These are phyloP conservation scores for Samia ricini DNA, from an alignment of 1,140 invertebrate genomes.

Conservation along the genomic window DNA sequence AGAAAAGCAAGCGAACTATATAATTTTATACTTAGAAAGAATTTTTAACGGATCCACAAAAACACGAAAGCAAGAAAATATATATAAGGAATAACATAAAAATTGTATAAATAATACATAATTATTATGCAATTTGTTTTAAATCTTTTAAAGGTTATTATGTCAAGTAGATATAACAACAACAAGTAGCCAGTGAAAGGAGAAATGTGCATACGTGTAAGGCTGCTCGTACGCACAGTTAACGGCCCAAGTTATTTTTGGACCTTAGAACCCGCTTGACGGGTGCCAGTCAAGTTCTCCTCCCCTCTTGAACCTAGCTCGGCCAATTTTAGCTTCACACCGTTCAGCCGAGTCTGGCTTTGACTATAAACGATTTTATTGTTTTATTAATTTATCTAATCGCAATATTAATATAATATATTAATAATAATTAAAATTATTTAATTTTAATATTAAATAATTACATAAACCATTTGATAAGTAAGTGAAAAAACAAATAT, in stretches of 20 bases:
- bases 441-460: too few species aligned
- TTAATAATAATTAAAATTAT: too few species aligned
- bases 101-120: too few species aligned
- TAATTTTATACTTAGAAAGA: too few species aligned
- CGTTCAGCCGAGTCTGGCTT: neutral
- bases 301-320: conserved; percentile 30
- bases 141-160: neutral
- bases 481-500: too few species aligned
- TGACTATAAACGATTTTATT: neutral
- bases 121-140: neutral
- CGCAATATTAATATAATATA: too few species aligned
- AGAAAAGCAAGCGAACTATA: too few species aligned
- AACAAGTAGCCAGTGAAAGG: conserved; percentile 35
- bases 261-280: conserved; percentile 45
- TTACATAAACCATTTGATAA: too few species aligned
- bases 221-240: conserved; percentile 50
- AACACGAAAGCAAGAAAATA: too few species aligned
- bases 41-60: too few species aligned
- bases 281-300: conserved; percentile 30
- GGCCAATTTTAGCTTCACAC: conserved; percentile 45
- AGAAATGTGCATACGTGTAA: conserved; percentile 64
- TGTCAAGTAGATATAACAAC: neutral
- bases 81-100: too few species aligned
- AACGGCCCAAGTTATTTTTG: conserved; percentile 52
- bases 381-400: neutral